Conservation (phyloP, 2,797 vertebrate species). For the Bovichtus diacanthus region DNA sequence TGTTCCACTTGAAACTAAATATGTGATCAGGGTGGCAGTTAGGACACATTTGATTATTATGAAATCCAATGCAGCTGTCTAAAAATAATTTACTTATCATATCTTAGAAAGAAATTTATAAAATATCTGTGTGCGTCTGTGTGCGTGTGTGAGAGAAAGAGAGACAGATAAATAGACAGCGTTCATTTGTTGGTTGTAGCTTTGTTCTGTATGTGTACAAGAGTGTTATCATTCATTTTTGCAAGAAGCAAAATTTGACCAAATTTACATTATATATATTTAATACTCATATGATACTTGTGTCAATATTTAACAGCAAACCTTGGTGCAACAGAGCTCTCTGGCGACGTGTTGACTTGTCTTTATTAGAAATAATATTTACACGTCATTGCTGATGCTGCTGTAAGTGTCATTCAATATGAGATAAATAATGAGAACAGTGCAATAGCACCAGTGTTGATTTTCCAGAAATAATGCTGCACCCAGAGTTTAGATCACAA, state of each 20-base stretch:
- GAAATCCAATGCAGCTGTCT: background rate
- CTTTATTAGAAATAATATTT: background rate
- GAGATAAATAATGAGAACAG: background rate
- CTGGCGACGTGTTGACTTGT: background rate
- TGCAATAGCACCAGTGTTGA: background rate
- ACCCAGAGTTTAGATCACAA: background rate
- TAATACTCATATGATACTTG: no score
- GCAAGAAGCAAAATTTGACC: background rate
- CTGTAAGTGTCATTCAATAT: background rate
- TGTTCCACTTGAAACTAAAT: constrained; percentile 30
- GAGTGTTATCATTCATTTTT: background rate
- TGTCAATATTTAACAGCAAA: background rate
- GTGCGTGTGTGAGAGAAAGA: background rate
- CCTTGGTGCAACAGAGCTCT: background rate
- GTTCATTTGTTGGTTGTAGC: background rate
- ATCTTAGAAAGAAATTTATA: background rate
- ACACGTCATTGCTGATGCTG: background rate
- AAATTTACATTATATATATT: no score
- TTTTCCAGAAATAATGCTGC: background rate
- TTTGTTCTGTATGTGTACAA: background rate
- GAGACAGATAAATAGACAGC: no score
- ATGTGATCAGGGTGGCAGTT: constrained; percentile 25
- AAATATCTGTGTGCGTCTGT: background rate
- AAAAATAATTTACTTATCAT: background rate
- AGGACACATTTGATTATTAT: constrained; percentile 20